phyloP scores from a whole-genome alignment of 2,888 invertebrate genomes.

The Trachelus troglodyta region DNA sequence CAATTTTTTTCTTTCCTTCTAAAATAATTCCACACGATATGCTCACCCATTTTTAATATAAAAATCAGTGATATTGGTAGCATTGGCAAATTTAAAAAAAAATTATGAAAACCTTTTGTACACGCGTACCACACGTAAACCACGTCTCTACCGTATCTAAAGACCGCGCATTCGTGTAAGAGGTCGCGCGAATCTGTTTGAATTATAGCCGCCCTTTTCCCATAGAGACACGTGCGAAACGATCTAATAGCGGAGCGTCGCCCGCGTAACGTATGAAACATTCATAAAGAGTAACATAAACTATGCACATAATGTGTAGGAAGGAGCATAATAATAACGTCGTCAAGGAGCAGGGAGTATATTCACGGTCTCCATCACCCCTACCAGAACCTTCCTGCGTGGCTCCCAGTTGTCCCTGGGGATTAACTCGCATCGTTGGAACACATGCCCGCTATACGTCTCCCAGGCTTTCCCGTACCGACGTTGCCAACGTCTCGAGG shows the following conservation, averaged over 20 bases:
- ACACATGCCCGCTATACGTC: conserved; percentile 47
- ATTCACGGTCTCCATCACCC: conserved; percentile 30
- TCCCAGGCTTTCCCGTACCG: conserved; percentile 40
- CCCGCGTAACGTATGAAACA: conserved; percentile 18
- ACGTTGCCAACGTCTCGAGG: conserved; percentile 37
- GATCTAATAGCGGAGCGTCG: conserved; percentile 22
- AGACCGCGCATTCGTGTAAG: not conserved
- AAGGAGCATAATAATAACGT: conserved; percentile 49
- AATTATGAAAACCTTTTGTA: not conserved
- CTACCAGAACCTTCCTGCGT: conserved; percentile 12
- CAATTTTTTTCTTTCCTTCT: not conserved
- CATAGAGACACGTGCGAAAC: conserved; percentile 11
- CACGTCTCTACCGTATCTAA: not conserved
- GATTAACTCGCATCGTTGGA: conserved; percentile 49
- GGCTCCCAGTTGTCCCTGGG: conserved; percentile 51
- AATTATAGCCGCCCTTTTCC: not conserved
- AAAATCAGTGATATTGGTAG: too few species aligned
- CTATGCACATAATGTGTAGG: conserved; percentile 49
- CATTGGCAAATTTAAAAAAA: too few species aligned
- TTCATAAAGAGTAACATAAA: conserved; percentile 48
- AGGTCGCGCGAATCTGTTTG: not conserved
- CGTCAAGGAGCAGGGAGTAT: conserved; percentile 47
- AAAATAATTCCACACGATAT: not conserved
- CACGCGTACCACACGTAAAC: not conserved
- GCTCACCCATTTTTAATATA: too few species aligned